Evolutionary conservation across 2,797 vertebrate species (phyloP), one percentile per base, ranked within the genome.

Genomic region (Chiloscyllium punctatum): DNA sequence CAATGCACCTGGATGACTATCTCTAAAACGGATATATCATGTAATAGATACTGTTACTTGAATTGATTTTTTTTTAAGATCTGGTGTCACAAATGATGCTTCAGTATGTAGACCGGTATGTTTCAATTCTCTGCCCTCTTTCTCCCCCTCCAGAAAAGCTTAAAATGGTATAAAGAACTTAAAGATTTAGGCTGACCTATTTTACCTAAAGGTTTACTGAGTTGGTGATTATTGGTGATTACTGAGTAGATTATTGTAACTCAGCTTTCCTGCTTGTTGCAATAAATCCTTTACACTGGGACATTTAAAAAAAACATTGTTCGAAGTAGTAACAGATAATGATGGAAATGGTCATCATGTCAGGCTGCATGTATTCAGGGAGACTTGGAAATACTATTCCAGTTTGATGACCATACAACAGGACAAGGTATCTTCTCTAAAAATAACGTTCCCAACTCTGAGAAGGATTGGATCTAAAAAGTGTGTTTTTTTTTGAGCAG

Each of bases 61-160:
- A 77, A 95, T 77, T 95, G 53, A 95, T n/a, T n/a, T n/a, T 71
- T 42, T 95, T 57, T 95, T 74, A 13, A 95, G 94, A 95, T 27
- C 23, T 53, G 23, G 21, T 25, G 69, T 77, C 94, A 57, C 88
- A 95, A 95, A 95, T 74, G 48, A 95, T 57, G 71, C 94, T 95
- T 72, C 13, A 53, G 3, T 25, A 11, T 33, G 51, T 11, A 53
- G 9, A 57, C 11, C 18, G 15, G 0, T 21, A 18, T 18, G 77
- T 42, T 37, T 42, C 79, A 37, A 42, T 37, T 82, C n/a, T 42
- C n/a, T 82, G 79, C 16, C 5, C 79, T 1, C 15, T 30, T 8
- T n/a, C n/a, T 82, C 79, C 37, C 21, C 53, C 8, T 16, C 3
- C n/a, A 42, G 21, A 42, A n/a, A 82, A 42, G 15, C 37, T n/a